Conservation (phyloP, 2,113 vertebrate genomes). For the Hemichromis elongatus region DNA sequence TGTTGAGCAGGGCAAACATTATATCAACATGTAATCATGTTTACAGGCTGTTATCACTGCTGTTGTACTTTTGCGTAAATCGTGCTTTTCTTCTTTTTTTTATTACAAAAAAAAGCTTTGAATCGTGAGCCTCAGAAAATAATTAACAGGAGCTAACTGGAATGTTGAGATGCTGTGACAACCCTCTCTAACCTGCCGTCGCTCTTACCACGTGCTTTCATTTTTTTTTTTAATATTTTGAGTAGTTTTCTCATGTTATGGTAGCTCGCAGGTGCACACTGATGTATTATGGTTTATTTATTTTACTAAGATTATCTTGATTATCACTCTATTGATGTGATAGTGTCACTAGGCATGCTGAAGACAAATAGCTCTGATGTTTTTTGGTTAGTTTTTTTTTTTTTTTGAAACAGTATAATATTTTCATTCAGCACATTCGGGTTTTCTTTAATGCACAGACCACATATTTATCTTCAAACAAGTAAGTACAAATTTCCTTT, state of each 20-base stretch:
- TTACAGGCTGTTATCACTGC: background rate
- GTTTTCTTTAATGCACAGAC: background rate
- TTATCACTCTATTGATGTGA: background rate
- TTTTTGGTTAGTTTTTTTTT: background rate
- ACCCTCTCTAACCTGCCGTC: background rate
- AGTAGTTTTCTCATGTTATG: background rate
- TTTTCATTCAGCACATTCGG: background rate
- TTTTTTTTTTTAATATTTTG: background rate
- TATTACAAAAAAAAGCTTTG: background rate
- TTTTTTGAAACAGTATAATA: background rate
- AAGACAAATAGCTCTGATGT: background rate
- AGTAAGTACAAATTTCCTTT: constrained; percentile 10
- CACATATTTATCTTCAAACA: background rate
- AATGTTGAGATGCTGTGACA: background rate
- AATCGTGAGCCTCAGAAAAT: background rate
- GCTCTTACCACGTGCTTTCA: background rate
- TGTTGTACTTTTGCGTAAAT: background rate
- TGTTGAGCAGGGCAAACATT: background rate
- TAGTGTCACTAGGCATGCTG: background rate
- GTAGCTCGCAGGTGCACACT: background rate
- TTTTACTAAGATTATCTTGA: background rate
- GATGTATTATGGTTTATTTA: background rate
- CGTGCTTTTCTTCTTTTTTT: background rate
- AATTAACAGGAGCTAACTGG: background rate
- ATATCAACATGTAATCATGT: background rate